Percentiles rank a stretch among this genome's conserved stretches.
Conservation (phyloP, 2,888 invertebrate species). For the Notodromas monacha region DNA sequence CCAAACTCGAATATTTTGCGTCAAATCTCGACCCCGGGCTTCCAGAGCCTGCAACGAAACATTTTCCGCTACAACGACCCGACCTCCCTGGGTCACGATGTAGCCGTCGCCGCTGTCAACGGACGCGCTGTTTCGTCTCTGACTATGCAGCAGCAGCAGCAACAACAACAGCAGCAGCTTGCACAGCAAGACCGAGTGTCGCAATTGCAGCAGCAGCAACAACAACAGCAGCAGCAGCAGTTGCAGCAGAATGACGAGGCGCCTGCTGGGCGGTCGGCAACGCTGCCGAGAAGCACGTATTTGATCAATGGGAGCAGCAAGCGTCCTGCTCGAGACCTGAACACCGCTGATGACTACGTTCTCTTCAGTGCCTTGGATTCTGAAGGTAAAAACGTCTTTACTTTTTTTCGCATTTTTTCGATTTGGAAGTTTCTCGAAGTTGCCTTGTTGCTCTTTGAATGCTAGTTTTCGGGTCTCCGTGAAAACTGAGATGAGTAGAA, state of each 20-base stretch:
- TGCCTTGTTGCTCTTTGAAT: too few species aligned
- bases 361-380: constrained; percentile 13
- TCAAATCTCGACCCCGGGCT: constrained; percentile 12
- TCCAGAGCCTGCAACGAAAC: constrained; percentile 11
- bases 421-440: too few species aligned
- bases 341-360: constrained; percentile 14
- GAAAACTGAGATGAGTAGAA: too few species aligned
- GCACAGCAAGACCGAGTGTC: not conserved
- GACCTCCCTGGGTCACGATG: constrained; percentile 16
- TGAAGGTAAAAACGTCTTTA: too few species aligned
- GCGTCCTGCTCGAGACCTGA: constrained; percentile 12
- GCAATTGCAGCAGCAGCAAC: constrained; percentile 6
- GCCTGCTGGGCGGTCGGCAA: constrained; percentile 23
- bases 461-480: too few species aligned
- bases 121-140: not conserved
- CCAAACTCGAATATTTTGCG: constrained; percentile 19
- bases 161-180: not conserved
- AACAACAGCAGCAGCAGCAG: constrained; percentile 5
- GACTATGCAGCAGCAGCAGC: constrained; percentile 5
- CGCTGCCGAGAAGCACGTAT: constrained; percentile 33
- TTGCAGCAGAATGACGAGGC: constrained; percentile 10
- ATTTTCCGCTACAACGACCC: constrained; percentile 27
- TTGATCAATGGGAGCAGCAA: constrained; percentile 14
- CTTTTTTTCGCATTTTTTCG: too few species aligned
- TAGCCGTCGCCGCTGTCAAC: not conserved